These are phyloP conservation scores for Trissolcus brochymenae DNA, from an alignment of 2,888 invertebrate genomes.

Conservation along the genomic window DNA sequence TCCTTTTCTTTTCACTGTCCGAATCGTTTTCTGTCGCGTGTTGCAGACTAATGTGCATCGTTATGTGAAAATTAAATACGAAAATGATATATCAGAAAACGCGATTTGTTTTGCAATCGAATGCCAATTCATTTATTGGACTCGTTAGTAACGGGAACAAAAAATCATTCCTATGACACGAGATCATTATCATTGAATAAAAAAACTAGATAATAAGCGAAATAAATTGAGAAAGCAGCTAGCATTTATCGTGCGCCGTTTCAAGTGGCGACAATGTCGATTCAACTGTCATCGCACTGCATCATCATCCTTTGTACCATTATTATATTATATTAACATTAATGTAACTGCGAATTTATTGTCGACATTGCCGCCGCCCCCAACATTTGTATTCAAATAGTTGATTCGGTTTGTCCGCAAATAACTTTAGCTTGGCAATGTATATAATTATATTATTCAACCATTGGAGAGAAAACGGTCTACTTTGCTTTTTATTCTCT, in stretches of 20 bases:
- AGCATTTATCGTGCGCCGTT: constrained; percentile 62
- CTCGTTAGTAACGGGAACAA: constrained; percentile 23
- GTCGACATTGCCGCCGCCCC: constrained; percentile 54
- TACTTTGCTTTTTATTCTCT: background rate
- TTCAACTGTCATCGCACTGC: constrained; percentile 39
- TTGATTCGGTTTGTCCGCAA: constrained; percentile 23
- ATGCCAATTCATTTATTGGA: constrained; percentile 7
- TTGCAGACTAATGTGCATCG: constrained; percentile 54
- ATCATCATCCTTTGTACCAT: constrained; percentile 55
- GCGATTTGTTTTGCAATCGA: background rate
- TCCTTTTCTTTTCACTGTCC: constrained; percentile 42
- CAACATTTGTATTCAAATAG: constrained; percentile 59
- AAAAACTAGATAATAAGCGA: constrained; percentile 58
- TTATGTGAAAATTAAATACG: constrained; percentile 21
- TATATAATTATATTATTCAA: constrained; percentile 30
- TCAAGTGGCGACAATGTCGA: constrained; percentile 60
- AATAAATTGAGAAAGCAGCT: constrained; percentile 61
- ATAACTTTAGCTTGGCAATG: constrained; percentile 17
- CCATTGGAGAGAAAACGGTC: background rate
- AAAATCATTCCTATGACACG: constrained; percentile 68
- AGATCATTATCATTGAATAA: constrained; percentile 51
- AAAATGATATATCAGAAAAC: background rate
- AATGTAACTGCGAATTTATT: constrained; percentile 36
- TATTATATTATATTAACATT: constrained; percentile 33
- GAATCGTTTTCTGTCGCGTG: constrained; percentile 47